Percentiles rank a stretch among this genome's conserved stretches.
phyloP scores from a whole-genome alignment of 2,113 vertebrate genomes.

The Oryzias melastigma region DNA sequence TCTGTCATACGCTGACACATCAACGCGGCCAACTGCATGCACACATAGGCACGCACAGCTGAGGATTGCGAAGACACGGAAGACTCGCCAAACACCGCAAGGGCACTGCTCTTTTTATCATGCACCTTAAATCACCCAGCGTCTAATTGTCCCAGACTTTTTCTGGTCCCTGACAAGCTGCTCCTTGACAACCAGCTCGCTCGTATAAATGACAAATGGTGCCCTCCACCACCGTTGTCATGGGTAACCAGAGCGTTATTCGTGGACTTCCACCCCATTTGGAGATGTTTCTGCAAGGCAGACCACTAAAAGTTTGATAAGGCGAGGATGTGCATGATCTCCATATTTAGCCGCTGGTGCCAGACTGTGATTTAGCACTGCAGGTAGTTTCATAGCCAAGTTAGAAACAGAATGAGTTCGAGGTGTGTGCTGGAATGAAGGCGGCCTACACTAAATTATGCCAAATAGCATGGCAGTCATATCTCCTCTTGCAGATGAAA shows the following conservation, averaged over 20 bases:
- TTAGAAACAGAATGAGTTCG: slow-evolving; percentile 37
- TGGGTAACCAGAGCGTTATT: slow-evolving; percentile 45
- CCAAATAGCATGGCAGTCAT: slow-evolving; percentile 61
- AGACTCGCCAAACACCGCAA: slow-evolving; percentile 5
- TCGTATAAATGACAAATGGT: slow-evolving; percentile 65
- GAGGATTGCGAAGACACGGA: slow-evolving; percentile 20
- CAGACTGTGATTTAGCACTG: slow-evolving; percentile 58
- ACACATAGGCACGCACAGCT: slow-evolving; percentile 24
- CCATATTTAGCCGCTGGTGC: slow-evolving; percentile 62
- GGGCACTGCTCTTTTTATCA: slow-evolving; percentile 14
- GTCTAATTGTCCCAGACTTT: slow-evolving; percentile 65
- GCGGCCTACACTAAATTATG: slow-evolving; percentile 46
- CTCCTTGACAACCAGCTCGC: slow-evolving; percentile 60
- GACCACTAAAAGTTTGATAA: slow-evolving; percentile 56
- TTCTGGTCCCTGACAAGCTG: slow-evolving; percentile 63
- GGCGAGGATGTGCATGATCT: slow-evolving; percentile 47
- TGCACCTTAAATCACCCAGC: slow-evolving; percentile 57
- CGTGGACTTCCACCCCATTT: slow-evolving; percentile 32
- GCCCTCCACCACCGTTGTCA: slow-evolving; percentile 42
- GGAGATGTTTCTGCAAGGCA: slow-evolving; percentile 40
- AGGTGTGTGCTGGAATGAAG: slow-evolving; percentile 11
- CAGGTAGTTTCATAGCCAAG: slow-evolving; percentile 58
- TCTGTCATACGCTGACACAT: slow-evolving; percentile 57
- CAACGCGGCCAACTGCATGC: slow-evolving; percentile 35
- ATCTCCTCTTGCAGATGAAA: slow-evolving; percentile 57